A percentile compares a stretch with the other conserved stretches of the same genome.
These are phyloP conservation scores for Heliothis subflexa DNA, from an alignment of 1,140 invertebrate genomes.

Conservation along the genomic window DNA sequence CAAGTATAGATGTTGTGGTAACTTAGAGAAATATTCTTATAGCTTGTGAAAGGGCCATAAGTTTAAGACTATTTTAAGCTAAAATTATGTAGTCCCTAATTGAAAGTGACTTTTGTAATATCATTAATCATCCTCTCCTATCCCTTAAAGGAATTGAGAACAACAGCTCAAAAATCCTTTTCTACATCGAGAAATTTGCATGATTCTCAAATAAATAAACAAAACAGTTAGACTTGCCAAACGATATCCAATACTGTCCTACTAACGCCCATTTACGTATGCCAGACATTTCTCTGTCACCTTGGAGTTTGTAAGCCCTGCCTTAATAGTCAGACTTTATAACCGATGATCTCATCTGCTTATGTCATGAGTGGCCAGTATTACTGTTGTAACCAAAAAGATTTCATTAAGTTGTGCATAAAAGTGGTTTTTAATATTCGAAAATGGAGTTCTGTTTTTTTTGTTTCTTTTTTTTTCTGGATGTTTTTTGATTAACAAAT, in stretches of 20 bases:
- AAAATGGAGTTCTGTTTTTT: too few species aligned
- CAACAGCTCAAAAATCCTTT: neutral
- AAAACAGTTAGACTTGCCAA: neutral
- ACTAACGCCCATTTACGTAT: neutral
- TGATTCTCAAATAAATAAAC: constrained; percentile 4
- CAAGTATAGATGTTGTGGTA: too few species aligned
- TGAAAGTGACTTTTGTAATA: too few species aligned
- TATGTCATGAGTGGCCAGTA: constrained; percentile 24
- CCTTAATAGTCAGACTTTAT: constrained; percentile 25
- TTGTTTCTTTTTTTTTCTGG: too few species aligned
- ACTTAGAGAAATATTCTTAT: too few species aligned
- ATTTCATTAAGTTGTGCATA: neutral
- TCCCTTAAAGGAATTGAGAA: neutral
- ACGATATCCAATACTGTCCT: neutral
- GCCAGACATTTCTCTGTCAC: constrained; percentile 37
- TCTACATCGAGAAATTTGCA: neutral
- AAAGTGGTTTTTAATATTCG: neutral
- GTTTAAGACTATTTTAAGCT: too few species aligned
- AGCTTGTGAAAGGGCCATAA: too few species aligned
- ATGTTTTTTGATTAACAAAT: too few species aligned
- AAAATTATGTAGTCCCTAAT: too few species aligned
- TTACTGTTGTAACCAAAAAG: neutral
- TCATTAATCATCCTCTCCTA: too few species aligned
- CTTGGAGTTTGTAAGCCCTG: constrained; percentile 4
- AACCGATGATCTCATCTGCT: constrained; percentile 28